Base-by-base conservation (phyloP, 2,888 invertebrate species). In the Emmelina monodactyla region DNA sequence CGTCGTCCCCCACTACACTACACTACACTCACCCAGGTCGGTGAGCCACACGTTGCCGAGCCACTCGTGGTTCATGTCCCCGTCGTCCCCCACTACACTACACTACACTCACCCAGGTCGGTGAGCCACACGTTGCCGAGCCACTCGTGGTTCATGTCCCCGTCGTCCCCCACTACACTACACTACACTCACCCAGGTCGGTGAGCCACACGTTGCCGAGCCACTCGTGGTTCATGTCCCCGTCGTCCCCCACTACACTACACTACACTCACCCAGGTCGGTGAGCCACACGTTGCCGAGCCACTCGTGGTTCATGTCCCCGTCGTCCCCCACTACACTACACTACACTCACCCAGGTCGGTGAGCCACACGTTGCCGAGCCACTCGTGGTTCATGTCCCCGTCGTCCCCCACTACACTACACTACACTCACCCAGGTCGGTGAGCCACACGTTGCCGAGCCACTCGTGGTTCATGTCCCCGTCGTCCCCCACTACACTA, bases 21-120 rank as follows among this genome's bases (percentile, higher is more conserved):
- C n/a, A n/a, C n/a, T n/a, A n/a, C n/a, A n/a, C n/a, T 42, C 14
- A 76, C 97, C 98, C 44, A 99, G 82, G 28, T 92, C 89, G 10
- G 96, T 96, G 51, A 99, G 84, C 98, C 98, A 99, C 50, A 92
- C 90, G 72, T 99, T 99, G 42, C 97, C 98, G 60, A 98, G 95
- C 98, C 99, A 99, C 82, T 99, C 98, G 79, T 99, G 99, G 82
- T 98, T 98, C 98, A 99, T 99, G 76, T 99, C 98, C 38, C 98
- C 98, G 79, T n/a, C n/a, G n/a, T n/a, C n/a, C n/a, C n/a, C n/a
- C n/a, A n/a, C n/a, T n/a, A n/a, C n/a, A n/a, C n/a, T n/a, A n/a
- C n/a, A n/a, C n/a, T n/a, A n/a, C n/a, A n/a, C n/a, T 42, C 14
- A 76, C 97, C 98, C 44, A 99, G 82, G 28, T 92, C 89, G 10